Evolutionary conservation across 2,113 vertebrate species (phyloP), one percentile per base, ranked within the genome.

Genomic region (Tachysurus fulvidraco): DNA sequence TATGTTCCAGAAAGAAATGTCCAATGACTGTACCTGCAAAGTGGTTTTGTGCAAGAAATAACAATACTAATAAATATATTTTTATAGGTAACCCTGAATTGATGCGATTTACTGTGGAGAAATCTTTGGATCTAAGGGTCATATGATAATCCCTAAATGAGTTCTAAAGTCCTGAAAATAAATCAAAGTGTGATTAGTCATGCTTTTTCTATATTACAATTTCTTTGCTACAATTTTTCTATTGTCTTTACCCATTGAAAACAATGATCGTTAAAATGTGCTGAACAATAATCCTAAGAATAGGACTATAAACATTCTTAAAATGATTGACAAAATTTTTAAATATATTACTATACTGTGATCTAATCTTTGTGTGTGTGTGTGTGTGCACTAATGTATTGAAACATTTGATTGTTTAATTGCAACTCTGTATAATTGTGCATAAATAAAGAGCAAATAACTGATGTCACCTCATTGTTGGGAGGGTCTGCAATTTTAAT

Each of bases 401-500:
- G 59, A 87, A 76, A 83, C 36, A 23, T 83, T 87, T 87, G 46
- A 83, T 67, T 64, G 52, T 64, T 87, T 77, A 74, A 46, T 83
- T 87, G 83, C 82, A 76, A 74, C 71, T 78, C 14, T 83, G 86
- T 83, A 77, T 87, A 65, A 67, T 65, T 83, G 81, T 87, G 81
- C 60, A 86, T 64, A 80, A 87, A 87, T 87, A 87, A 87, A 87
- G 30, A 87, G 46, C 36, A 50, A 86, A 74, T 30, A 57, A 55
- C 64, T 80, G 21, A 57, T n/a, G 50, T 82, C 54, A 41, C 44
- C 21, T 65, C 17, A 9, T 46, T 84, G 50, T 69, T 19, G 9
- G 25, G 9, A 11, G 54, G 17, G 67, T 55, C 55, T 85, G 55
- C 23, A 44, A 76, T 76, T 28, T 21, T 30, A 59, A 50, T 7